Evolutionary conservation across 2,888 invertebrate genomes (phyloP).

Genomic region (Tubulanus polymorphus): DNA sequence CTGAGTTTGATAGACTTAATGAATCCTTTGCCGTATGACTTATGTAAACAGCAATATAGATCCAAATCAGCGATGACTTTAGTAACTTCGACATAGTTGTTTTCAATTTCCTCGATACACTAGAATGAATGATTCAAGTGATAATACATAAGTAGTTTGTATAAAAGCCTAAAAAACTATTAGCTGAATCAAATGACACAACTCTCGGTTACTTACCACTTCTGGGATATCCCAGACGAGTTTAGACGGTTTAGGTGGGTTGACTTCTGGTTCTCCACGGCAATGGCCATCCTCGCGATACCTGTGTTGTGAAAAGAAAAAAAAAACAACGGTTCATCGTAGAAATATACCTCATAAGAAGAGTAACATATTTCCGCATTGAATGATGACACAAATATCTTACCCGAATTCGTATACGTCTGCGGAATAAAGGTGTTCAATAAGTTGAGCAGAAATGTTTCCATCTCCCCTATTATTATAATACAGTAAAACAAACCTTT

Average conservation of each 20-base stretch:
- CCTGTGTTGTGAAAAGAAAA: conserved; percentile 40
- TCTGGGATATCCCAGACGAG: conserved; percentile 79
- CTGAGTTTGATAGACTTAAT: conserved; percentile 91
- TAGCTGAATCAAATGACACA: too few relatives aligned
- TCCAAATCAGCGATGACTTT: conserved; percentile 85
- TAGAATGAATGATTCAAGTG: conserved; percentile 18
- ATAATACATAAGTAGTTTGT: neutral
- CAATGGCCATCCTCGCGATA: conserved; percentile 53
- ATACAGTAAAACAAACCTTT: too few relatives aligned
- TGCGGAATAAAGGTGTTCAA: too few relatives aligned
- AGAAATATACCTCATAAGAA: too few relatives aligned
- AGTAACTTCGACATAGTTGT: conserved; percentile 66
- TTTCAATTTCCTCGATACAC: conserved; percentile 69
- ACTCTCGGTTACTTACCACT: conserved; percentile 33
- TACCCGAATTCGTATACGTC: too few relatives aligned
- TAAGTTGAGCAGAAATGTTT: too few relatives aligned
- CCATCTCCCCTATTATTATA: too few relatives aligned
- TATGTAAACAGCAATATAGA: conserved; percentile 79
- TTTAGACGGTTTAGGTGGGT: conserved; percentile 77
- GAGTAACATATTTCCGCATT: too few relatives aligned
- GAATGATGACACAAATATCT: too few relatives aligned
- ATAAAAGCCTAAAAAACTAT: neutral
- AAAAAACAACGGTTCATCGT: too few relatives aligned
- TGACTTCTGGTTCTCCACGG: conserved; percentile 67
- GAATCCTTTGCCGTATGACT: conserved; percentile 84